Evolutionary conservation across 2,888 invertebrate species (phyloP).

Genomic region (Atrina japonica): DNA sequence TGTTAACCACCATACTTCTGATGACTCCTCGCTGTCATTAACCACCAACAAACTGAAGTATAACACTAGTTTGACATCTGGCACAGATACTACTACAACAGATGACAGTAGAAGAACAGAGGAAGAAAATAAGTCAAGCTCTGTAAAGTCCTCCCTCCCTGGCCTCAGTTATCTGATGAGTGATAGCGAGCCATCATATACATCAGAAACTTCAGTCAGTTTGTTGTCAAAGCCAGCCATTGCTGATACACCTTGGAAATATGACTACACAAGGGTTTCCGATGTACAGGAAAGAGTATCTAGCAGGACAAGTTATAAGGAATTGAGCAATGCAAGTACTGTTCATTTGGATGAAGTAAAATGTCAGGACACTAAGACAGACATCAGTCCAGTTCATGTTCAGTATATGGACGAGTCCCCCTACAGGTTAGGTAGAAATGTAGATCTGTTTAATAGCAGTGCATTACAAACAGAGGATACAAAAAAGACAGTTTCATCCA

Average conservation of each 20-base stretch:
- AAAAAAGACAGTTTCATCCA: constrained; percentile 2
- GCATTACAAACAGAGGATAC: constrained; percentile 2
- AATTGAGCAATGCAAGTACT: background rate
- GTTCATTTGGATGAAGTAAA: background rate
- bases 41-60: no score
- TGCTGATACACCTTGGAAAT: constrained; percentile 38
- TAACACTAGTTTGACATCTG: no score
- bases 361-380: constrained; percentile 3
- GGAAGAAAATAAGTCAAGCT: no score
- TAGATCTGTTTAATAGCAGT: constrained; percentile 50
- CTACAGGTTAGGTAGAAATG: constrained; percentile 47
- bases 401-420: constrained; percentile 50
- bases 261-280: constrained; percentile 45
- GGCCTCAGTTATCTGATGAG: constrained; percentile 33
- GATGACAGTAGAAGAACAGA: no score
- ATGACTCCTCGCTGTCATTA: no score
- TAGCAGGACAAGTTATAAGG: background rate
- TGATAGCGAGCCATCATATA: background rate
- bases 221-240: background rate
- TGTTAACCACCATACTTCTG: no score
- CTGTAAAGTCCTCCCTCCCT: constrained; percentile 20
- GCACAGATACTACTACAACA: no score
- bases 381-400: constrained; percentile 42
- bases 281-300: background rate
- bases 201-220: background rate